These are phyloP conservation scores for Pentamera pediparva DNA, from an alignment of 53 echinoderm and acorn worm genomes.

Conservation along the genomic window DNA sequence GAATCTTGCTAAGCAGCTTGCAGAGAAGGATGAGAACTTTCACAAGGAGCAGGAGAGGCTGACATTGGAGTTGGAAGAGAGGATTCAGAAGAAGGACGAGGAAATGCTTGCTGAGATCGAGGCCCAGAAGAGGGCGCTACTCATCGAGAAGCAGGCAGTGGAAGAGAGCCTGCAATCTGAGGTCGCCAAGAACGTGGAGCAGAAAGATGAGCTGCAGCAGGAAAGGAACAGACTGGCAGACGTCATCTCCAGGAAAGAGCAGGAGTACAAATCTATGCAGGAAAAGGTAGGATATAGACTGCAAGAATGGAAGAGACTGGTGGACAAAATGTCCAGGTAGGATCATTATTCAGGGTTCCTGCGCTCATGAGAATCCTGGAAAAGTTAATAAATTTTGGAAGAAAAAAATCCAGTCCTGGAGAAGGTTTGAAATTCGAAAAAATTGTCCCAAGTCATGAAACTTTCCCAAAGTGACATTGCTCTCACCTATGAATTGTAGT, in stretches of 20 bases:
- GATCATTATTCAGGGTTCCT: no score
- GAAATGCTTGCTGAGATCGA: constrained; percentile 83
- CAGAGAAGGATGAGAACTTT: constrained; percentile 60
- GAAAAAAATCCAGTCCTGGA: no score
- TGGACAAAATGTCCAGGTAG: no score
- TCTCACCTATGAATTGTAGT: no score
- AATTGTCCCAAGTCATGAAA: no score
- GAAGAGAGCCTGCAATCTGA: constrained; percentile 69
- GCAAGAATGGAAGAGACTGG: no score
- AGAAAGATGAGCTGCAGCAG: constrained; percentile 62
- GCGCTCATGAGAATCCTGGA: no score
- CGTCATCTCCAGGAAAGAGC: constrained; percentile 58
- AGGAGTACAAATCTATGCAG: constrained; percentile 58
- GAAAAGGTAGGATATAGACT: constrained; percentile 46
- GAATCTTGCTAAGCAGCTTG: constrained; percentile 48
- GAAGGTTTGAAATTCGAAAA: no score
- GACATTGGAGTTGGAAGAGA: constrained; percentile 54
- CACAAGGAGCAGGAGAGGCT: constrained; percentile 48
- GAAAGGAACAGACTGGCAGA: constrained; percentile 48
- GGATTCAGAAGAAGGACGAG: constrained; percentile 71
- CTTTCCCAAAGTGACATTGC: no score
- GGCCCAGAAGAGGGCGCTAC: constrained; percentile 58
- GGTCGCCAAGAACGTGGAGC: constrained; percentile 59
- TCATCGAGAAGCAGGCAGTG: constrained; percentile 72
- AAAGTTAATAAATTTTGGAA: no score